Evolutionary conservation across 2,797 vertebrate genomes (phyloP), one percentile per base, ranked within the genome.

Genomic region (Acanthurus tractus): DNA sequence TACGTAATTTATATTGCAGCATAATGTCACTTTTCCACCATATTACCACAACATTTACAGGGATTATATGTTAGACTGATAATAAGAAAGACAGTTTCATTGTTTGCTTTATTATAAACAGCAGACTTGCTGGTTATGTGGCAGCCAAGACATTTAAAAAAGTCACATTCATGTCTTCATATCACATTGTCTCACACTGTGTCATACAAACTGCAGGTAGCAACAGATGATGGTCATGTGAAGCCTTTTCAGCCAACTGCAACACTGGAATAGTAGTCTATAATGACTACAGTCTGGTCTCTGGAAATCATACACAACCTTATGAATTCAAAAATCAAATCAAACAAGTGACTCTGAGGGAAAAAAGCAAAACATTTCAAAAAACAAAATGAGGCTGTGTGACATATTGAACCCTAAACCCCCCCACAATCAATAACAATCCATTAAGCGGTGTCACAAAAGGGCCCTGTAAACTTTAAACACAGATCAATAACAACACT

Each of bases 71-170:
- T 22, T 52, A 17, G 8, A 34, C 13, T 62, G 3, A 49, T 34
- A 1, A 63, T 12, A 29, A 29, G 18, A 17, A 5, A 68, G 42
- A 56, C 8, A 23, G 9, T 38, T 61, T 69, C 42, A 53, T 12
- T 52, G 2, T 18, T 56, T 69, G 18, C 79, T 92, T 93, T 90
- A 90, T 90, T 93, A 77, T 42, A 49, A 90, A 91, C 69, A 84
- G 1, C 69, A 63, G 29, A 79, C 22, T 45, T 25, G 23, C 73
- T 78, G 45, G 18, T 69, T 25, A 59, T 2, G 48, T 64, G 58
- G 78, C 80, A 88, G 44, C 50, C 63, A 18, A 40, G 58, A 55
- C 48, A 53, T 72, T 54, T 68, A 8, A 29, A 45, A 74, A 79
- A 38, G 4, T 59, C 63, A 83, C 88, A 91, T 89, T 91, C 90